These are phyloP conservation scores for Gymnoscopelus braueri DNA, from an alignment of 2,797 vertebrate species.

Conservation along the genomic window DNA sequence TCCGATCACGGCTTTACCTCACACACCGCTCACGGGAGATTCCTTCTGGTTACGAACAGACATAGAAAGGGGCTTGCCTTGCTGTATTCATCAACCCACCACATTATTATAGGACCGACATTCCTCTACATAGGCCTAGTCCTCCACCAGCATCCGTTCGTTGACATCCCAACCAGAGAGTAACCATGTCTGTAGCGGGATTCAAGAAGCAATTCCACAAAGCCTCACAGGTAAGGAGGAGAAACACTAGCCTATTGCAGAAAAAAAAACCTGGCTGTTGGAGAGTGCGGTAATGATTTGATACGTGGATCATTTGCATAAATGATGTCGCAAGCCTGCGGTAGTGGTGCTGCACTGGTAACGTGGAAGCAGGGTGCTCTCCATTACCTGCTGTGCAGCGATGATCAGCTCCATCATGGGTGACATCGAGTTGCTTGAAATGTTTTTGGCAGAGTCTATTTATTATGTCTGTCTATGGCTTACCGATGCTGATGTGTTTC, in stretches of 20 bases:
- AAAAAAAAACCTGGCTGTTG: too few species aligned
- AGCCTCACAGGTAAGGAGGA: constrained; percentile 89
- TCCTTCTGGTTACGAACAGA: constrained; percentile 59
- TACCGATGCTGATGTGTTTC: background rate
- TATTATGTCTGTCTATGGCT: constrained; percentile 15
- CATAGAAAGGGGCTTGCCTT: constrained; percentile 45
- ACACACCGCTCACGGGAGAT: constrained; percentile 69
- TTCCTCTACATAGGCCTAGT: constrained; percentile 28
- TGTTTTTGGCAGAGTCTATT: constrained; percentile 7
- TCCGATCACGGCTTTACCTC: constrained; percentile 57
- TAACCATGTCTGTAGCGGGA: constrained; percentile 89
- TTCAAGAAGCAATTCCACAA: constrained; percentile 96
- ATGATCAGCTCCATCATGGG: too few species aligned
- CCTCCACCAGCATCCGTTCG: too few species aligned
- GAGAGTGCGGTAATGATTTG: background rate
- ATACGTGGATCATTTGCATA: background rate
- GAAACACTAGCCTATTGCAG: too few species aligned
- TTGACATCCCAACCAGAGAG: constrained; percentile 35
- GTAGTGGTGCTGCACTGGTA: too few species aligned
- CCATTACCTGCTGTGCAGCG: too few species aligned
- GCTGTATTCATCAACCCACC: constrained; percentile 37
- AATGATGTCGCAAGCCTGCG: too few species aligned
- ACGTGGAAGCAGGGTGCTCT: too few species aligned
- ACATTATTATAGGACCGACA: constrained; percentile 27
- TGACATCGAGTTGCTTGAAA: too few species aligned